Evolutionary conservation across 2,113 vertebrate genomes (phyloP).

Genomic region (Prionailurus bengalensis): DNA sequence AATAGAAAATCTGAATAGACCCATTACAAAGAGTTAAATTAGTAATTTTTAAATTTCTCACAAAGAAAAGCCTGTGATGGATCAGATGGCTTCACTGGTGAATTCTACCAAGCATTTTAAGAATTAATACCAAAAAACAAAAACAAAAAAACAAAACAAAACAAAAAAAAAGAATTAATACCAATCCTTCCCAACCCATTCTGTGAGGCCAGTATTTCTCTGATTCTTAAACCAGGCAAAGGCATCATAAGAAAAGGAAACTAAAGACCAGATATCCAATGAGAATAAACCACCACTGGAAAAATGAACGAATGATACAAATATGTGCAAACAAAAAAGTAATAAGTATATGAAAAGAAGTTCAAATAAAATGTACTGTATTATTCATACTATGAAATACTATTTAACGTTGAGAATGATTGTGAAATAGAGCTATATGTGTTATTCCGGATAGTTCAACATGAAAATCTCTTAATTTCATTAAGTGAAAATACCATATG

Average conservation of each 20-base stretch:
- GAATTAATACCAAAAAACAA: background rate
- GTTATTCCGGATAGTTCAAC: background rate
- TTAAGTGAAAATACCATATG: background rate
- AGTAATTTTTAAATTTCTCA: background rate
- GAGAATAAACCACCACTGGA: background rate
- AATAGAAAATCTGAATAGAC: background rate
- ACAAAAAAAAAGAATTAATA: background rate
- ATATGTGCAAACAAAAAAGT: background rate
- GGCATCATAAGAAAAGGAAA: background rate
- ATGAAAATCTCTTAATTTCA: background rate
- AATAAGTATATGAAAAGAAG: background rate
- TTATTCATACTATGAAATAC: background rate
- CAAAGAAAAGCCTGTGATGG: background rate
- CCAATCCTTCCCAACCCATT: background rate
- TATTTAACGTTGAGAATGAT: background rate
- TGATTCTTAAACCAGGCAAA: background rate
- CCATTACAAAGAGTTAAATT: background rate
- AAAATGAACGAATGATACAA: background rate
- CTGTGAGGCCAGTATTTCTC: background rate
- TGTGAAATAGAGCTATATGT: background rate
- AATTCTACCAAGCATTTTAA: constrained; percentile 12
- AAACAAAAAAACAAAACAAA: no score
- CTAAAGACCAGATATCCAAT: background rate
- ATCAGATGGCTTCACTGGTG: background rate
- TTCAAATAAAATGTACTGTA: background rate